Evolutionary conservation across 1,140 invertebrate species (phyloP), one percentile per base, ranked within the genome.

Genomic region (Pogonomyrmex barbatus): DNA sequence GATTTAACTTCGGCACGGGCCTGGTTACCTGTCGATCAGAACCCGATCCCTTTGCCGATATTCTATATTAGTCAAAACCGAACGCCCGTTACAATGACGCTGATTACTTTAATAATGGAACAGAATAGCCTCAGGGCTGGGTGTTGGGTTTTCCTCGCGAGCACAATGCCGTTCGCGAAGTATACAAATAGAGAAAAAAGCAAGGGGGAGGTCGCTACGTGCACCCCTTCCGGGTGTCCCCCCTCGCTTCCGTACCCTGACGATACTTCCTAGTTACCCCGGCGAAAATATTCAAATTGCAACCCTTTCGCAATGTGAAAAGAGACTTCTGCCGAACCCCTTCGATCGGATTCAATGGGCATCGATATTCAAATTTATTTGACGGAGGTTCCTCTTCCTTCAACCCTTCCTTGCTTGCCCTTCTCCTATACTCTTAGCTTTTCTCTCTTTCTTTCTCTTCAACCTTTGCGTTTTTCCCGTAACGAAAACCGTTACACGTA

Each of bases 311-410:
- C 71, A 73, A 45, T 81, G 89, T 95, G 93, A 94, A 95, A 94
- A 91, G 92, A 94, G 93, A 91, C 91, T 93, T 91, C 87, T 92
- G 91, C 91, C 92, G 90, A 91, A 95, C 94, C 94, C 79, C 94
- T 95, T 95, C 94, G 94, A 95, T 95, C 90, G 92, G 91, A 94
- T 94, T 95, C 94, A 95, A 95, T 95, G 91, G 94, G 94, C 94
- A 95, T 95, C 94, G 94, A 95, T 95, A 95, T 95, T 95, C 94
- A 95, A 95, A 95, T 95, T 94, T 95, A 94, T 95, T 94, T 94
- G 93, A 94, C 90, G 92, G 91, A 93, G 92, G 92, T 93, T 90
- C 88, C 87, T 79, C 63, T 77, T 90, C 85, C 67, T 87, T 88
- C 86, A 62, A 75, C 78, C 84, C 63, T 87, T 73, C 75, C 82